These are phyloP conservation scores for Aldabrachelys gigantea DNA, from an alignment of 2,113 vertebrate species.

Conservation along the genomic window DNA sequence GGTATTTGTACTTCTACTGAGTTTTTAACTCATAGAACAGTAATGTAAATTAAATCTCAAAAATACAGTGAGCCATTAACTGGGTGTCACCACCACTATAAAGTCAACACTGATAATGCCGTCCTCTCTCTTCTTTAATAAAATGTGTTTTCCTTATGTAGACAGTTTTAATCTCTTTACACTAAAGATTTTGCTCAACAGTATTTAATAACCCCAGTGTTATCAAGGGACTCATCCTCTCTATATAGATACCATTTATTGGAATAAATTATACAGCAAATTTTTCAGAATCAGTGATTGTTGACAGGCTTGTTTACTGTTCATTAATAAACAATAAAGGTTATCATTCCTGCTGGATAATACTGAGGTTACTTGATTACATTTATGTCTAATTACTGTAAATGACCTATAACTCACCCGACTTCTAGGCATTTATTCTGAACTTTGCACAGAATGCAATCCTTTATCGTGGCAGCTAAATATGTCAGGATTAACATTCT, in stretches of 20 bases:
- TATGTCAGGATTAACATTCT: slow-evolving; percentile 58
- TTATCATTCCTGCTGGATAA: slow-evolving; percentile 24
- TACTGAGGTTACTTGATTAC: slow-evolving; percentile 50
- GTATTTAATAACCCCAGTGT: slow-evolving; percentile 67
- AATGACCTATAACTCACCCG: slow-evolving; percentile 59
- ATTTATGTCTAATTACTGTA: slow-evolving; percentile 59
- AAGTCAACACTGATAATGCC: slow-evolving; percentile 48
- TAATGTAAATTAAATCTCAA: slow-evolving; percentile 20
- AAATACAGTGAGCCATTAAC: slow-evolving; percentile 47
- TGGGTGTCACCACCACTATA: slow-evolving; percentile 30
- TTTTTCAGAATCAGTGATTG: slow-evolving; percentile 61
- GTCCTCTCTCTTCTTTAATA: slow-evolving; percentile 61
- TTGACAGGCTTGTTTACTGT: slow-evolving; percentile 63
- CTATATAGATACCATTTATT: slow-evolving; percentile 8
- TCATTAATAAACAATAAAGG: slow-evolving; percentile 73
- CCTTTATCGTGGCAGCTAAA: slow-evolving; percentile 35
- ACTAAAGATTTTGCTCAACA: slow-evolving; percentile 51
- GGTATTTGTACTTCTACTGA: not conserved
- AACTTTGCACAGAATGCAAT: slow-evolving; percentile 41
- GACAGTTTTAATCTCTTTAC: slow-evolving; percentile 70
- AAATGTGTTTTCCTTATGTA: slow-evolving; percentile 57
- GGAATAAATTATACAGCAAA: slow-evolving; percentile 26
- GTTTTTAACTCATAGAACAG: slow-evolving; percentile 26
- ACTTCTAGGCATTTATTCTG: slow-evolving; percentile 47
- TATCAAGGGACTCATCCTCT: slow-evolving; percentile 51